These are phyloP conservation scores for Chymomyza amoena DNA, from an alignment of 2,888 invertebrate genomes.

Conservation along the genomic window DNA sequence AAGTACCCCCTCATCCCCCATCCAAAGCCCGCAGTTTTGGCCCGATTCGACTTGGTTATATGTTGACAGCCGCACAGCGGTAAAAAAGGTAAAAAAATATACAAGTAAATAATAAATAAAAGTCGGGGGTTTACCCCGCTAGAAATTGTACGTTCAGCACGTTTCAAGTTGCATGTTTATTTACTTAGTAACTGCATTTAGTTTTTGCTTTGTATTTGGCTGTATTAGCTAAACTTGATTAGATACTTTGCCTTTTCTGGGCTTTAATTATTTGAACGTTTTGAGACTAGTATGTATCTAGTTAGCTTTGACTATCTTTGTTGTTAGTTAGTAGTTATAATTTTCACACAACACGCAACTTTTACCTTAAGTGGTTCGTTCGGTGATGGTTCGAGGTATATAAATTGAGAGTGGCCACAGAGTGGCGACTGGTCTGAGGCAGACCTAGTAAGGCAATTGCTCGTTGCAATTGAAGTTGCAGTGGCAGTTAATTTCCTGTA, in stretches of 20 bases:
- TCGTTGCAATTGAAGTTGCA: not conserved
- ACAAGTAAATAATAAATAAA: not conserved
- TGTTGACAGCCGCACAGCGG: not conserved
- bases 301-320: not conserved
- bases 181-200: not conserved
- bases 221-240: not conserved
- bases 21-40: not conserved
- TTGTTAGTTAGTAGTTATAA: not conserved
- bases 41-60: not conserved
- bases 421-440: not conserved
- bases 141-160: constrained; percentile 36
- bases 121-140: not conserved
- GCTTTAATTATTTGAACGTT: not conserved
- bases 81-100: constrained; percentile 1
- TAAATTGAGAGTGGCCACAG: not conserved
- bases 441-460: not conserved
- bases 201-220: not conserved
- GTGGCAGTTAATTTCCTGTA: not conserved
- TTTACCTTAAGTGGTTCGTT: not conserved
- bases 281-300: not conserved
- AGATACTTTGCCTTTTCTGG: not conserved
- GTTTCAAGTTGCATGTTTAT: constrained; percentile 38
- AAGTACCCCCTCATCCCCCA: too few relatives aligned
- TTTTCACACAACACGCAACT: not conserved
- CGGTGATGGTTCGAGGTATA: not conserved